Percentiles rank a stretch among this genome's conserved stretches.
phyloP scores from a whole-genome alignment of 1,140 invertebrate species.

The Carcinoscorpius rotundicauda region DNA sequence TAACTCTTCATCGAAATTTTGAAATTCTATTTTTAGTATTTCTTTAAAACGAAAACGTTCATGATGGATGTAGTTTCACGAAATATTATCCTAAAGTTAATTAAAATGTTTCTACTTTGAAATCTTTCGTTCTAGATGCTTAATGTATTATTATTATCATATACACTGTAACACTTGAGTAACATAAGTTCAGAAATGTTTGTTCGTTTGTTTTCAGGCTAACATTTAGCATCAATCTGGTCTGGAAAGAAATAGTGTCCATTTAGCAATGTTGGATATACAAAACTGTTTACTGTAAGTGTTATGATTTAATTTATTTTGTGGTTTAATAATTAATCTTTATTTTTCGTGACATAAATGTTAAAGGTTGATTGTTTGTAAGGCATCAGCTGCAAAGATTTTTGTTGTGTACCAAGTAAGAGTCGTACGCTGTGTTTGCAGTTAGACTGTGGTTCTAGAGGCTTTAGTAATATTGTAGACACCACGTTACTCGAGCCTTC shows the following conservation, averaged over 20 bases:
- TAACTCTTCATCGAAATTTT: neutral
- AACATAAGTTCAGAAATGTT: neutral
- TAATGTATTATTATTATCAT: too few relatives aligned
- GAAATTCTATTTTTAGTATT: neutral
- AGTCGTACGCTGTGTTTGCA: too few relatives aligned
- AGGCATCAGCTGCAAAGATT: constrained; percentile 28
- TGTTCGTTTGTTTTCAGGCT: constrained; percentile 4
- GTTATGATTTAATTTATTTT: too few relatives aligned
- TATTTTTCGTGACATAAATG: constrained; percentile 36
- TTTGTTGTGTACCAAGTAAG: too few relatives aligned
- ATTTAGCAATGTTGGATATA: constrained; percentile 45
- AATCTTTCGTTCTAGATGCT: too few relatives aligned
- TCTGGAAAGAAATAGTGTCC: constrained; percentile 38
- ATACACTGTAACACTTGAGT: too few relatives aligned
- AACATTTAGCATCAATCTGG: constrained; percentile 32
- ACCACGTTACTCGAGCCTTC: too few relatives aligned
- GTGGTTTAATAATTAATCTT: too few relatives aligned
- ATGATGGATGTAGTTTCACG: neutral
- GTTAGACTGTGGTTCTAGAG: too few relatives aligned
- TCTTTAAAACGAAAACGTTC: neutral
- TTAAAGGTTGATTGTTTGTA: constrained; percentile 28
- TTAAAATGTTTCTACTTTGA: neutral
- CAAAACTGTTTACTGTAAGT: constrained; percentile 31
- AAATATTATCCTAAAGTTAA: neutral
- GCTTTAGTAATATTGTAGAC: too few relatives aligned